Evolutionary conservation across 2,113 vertebrate species (phyloP).

Genomic region (Pelobates fuscus): DNA sequence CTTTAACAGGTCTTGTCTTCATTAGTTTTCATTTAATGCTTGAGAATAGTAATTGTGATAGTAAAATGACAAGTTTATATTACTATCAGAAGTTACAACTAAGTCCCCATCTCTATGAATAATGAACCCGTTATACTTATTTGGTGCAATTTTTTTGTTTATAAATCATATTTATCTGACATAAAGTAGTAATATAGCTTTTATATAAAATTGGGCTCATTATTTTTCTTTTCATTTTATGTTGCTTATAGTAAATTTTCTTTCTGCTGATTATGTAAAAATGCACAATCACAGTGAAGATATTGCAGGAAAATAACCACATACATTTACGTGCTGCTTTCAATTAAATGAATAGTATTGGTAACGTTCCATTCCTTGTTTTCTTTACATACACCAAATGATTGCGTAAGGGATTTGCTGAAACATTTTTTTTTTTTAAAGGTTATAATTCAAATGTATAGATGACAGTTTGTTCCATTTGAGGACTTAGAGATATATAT

Average conservation of each 20-base stretch:
- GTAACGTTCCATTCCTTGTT: background rate
- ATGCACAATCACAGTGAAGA: background rate
- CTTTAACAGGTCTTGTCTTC: no score
- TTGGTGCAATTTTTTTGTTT: background rate
- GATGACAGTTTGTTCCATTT: no score
- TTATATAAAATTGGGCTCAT: conserved; percentile 17
- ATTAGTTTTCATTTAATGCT: no score
- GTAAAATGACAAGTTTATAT: conserved; percentile 2
- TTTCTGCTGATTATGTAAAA: conserved; percentile 23
- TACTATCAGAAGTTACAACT: conserved; percentile 1
- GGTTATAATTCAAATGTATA: no score
- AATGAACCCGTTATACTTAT: no score
- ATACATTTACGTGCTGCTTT: background rate
- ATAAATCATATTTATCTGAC: conserved; percentile 22
- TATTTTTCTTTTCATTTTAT: background rate
- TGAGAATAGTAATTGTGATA: no score
- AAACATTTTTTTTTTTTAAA: no score
- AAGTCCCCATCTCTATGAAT: background rate
- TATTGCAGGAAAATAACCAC: conserved; percentile 11
- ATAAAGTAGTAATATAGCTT: background rate
- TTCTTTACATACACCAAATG: background rate
- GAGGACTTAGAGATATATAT: no score
- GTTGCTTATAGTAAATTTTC: conserved; percentile 21
- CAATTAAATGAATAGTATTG: conserved; percentile 8
- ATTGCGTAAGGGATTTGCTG: conserved; percentile 2